phyloP scores from a whole-genome alignment of 2,113 vertebrate species.

The Anas platyrhynchos region DNA sequence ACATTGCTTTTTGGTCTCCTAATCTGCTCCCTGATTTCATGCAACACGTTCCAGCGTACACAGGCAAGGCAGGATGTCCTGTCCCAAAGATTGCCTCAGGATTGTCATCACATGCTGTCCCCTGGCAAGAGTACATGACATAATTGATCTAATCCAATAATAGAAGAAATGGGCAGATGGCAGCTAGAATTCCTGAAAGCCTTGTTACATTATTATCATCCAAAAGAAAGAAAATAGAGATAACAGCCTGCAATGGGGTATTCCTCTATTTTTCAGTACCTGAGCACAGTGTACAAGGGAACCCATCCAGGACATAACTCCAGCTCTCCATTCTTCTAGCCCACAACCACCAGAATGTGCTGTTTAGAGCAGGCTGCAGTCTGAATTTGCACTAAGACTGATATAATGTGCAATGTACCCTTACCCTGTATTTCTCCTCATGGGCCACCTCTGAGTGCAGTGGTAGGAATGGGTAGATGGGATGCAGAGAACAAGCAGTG shows the following conservation, averaged over 20 bases:
- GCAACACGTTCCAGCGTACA: not conserved
- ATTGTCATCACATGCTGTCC: not conserved
- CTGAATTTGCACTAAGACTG: not conserved
- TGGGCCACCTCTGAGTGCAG: accelerated
- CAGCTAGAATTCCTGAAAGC: not conserved
- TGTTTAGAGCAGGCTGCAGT: not conserved
- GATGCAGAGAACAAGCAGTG: not conserved
- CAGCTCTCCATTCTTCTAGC: not conserved
- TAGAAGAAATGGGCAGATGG: not conserved
- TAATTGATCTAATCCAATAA: not conserved
- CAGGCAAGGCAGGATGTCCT: not conserved
- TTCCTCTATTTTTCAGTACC: not conserved
- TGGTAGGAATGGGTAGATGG: not conserved
- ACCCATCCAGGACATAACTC: not conserved
- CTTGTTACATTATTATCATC: not conserved
- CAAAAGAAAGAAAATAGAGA: not conserved
- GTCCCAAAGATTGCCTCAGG: not conserved
- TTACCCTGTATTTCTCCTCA: not conserved
- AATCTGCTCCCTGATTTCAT: not conserved
- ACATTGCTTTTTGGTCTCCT: not conserved
- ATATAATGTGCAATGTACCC: not conserved
- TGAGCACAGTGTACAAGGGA: not conserved
- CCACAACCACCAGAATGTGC: not conserved
- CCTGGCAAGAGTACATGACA: not conserved
- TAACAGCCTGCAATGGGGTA: not conserved